Evolutionary conservation across 2,888 invertebrate genomes (phyloP), one percentile per base, ranked within the genome.

Genomic region (Drosophila trichaetosa): DNA sequence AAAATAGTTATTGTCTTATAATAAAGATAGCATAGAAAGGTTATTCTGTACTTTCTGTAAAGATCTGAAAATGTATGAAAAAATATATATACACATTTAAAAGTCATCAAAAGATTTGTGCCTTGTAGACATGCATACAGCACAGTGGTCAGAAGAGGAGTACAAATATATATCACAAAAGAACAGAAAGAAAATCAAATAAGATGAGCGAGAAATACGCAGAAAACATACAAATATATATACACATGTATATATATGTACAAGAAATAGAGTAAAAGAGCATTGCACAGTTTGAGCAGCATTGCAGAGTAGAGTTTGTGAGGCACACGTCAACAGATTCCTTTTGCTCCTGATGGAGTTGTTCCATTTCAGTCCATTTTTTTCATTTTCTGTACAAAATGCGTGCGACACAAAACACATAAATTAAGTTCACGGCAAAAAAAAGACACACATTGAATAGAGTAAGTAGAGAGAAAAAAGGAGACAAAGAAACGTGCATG

Each of bases 401-500:
- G 72, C 87, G 85, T 89, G 89, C 84, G 73, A 87, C 73, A 85
- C 67, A 76, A 71, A 69, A 74, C 69, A 73, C 57, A 71, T 77
- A 73, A 69, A 80, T 79, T 64, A 69, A 69, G 59, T 73, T 79
- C 70, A 69, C 59, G 52, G 58, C 38, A 48, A 13, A 38, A 21
- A 52, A 21, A 4, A n/a, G 4, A 53, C 46, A 46, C 46, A 46
- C 24, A 69, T 64, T 69, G 69, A 67, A 64, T 34, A 69, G 36
- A 66, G 60, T 57, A 42, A 60, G 38, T 38, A 27, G 70, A 69
- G 62, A 69, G 58, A 66, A 65, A 64, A 82, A 62, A 70, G 71
- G 48, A 77, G 73, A 75, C 60, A 89, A 61, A 88, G 68, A 85
- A 74, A 87, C 87, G 87, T 90, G 87, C 87, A 87, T 87, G 90